Evolutionary conservation across 2,888 invertebrate species (phyloP).

Genomic region (Invenusta paracnida): DNA sequence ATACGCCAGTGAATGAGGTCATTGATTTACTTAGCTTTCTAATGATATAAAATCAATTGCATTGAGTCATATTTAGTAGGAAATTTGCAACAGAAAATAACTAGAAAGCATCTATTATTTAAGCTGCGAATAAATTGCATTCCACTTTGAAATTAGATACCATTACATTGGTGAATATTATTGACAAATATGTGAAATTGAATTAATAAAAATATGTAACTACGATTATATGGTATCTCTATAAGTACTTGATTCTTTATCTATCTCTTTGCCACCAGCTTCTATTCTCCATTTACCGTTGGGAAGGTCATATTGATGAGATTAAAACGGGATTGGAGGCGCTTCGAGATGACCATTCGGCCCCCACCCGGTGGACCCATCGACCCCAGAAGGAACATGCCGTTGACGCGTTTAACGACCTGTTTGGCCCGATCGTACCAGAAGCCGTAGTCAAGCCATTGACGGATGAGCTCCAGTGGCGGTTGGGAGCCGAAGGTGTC

Average conservation of each 20-base stretch:
- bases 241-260: too few relatives aligned
- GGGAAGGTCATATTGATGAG: conserved; percentile 69
- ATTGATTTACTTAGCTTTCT: too few relatives aligned
- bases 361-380: conserved; percentile 62
- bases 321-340: conserved; percentile 61
- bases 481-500: conserved; percentile 83
- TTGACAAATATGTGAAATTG: too few relatives aligned
- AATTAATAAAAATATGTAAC: not conserved
- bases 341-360: conserved; percentile 57
- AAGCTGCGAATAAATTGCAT: too few relatives aligned
- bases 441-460: conserved; percentile 82
- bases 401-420: conserved; percentile 60
- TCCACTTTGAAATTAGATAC: too few relatives aligned
- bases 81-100: too few relatives aligned
- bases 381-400: conserved; percentile 59
- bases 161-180: too few relatives aligned
- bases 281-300: conserved; percentile 61
- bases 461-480: conserved; percentile 75
- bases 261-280: too few relatives aligned
- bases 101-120: too few relatives aligned
- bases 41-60: too few relatives aligned
- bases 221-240: not conserved
- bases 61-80: too few relatives aligned
- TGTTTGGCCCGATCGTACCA: conserved; percentile 81
- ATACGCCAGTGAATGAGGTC: too few relatives aligned